Base-by-base conservation (phyloP, 30 jellyfish, hydroid and myxozoan genomes). In the Aurelia sp. region DNA sequence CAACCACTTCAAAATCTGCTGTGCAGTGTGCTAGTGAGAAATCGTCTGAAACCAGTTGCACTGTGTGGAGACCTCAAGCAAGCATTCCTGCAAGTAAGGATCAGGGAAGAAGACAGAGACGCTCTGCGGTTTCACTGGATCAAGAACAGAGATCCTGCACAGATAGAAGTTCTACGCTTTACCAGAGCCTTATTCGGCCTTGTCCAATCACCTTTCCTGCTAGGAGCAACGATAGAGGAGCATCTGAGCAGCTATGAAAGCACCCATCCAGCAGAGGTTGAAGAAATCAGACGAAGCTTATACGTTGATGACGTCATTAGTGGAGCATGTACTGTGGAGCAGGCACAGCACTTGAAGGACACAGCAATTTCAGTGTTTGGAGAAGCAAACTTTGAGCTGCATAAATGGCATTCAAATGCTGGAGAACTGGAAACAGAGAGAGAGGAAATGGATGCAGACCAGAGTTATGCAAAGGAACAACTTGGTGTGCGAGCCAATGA, bases 31-130 rank as follows among this genome's bases (percentile, higher is more conserved):
- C 41, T 92, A 72, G 82, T 86, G 79, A 79, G 96, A 74, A 92
- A 79, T 70, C 81, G 97, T 27, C 18, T 86, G 72, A 82, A 53
- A 18, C 65, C 65, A 18, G 65, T 53, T 12, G 65, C 2, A 53
- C 65, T 53, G 16, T 13, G n/a, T 51, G 93, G 96, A 16, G 96
- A 91, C 81, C 74, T 91, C 9, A 91, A 85, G 89, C 59, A 91
- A 73, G 98, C 96, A 55, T 84, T 91, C 74, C 85, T 69, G 20
- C 96, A 91, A 83, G 78, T 91, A 66, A 62, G 78, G 55, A 73
- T 91, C 41, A 62, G 58, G 0, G 57, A 81, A 67, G 81, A 16
- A 37, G 93, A 84, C 63, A 87, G 98, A 68, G 98, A 91, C 73
- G 86, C 93, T 57, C 75, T 66, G 90, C 62, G 96, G 76, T 63